A percentile compares a stretch with the other conserved stretches of the same genome.
These are phyloP conservation scores for Xiphydria camelus DNA, from an alignment of 2,888 invertebrate species.

Conservation along the genomic window DNA sequence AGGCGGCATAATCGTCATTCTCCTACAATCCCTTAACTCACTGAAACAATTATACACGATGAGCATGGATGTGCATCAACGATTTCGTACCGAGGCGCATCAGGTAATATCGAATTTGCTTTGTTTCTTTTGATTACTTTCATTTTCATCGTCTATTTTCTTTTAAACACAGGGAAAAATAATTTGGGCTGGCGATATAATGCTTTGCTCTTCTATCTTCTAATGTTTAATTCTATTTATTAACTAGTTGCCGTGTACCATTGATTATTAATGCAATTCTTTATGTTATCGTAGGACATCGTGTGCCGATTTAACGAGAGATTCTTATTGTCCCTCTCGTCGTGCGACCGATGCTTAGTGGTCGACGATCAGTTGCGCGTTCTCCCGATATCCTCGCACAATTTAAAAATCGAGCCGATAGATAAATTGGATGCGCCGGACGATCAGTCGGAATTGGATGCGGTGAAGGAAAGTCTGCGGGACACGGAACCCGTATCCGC, in stretches of 20 bases:
- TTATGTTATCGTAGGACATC: constrained; percentile 71
- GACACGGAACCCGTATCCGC: constrained; percentile 93
- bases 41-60: constrained; percentile 93
- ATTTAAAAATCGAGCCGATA: constrained; percentile 77
- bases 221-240: background rate
- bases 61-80: constrained; percentile 97
- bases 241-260: background rate
- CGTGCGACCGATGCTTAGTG: constrained; percentile 87
- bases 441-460: constrained; percentile 67
- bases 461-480: constrained; percentile 79
- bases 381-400: constrained; percentile 88
- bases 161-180: too few relatives aligned
- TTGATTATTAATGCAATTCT: background rate
- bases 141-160: too few relatives aligned
- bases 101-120: constrained; percentile 52
- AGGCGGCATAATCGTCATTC: constrained; percentile 87
- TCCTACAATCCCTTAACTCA: constrained; percentile 83
- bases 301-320: constrained; percentile 96
- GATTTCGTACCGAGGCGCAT: constrained; percentile 94
- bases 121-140: background rate
- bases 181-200: too few relatives aligned
- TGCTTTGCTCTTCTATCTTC: too few relatives aligned
- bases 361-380: constrained; percentile 92
- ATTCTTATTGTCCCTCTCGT: constrained; percentile 87
- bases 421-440: constrained; percentile 60